phyloP scores from a whole-genome alignment of 2,113 vertebrate genomes.

The Myodes glareolus region DNA sequence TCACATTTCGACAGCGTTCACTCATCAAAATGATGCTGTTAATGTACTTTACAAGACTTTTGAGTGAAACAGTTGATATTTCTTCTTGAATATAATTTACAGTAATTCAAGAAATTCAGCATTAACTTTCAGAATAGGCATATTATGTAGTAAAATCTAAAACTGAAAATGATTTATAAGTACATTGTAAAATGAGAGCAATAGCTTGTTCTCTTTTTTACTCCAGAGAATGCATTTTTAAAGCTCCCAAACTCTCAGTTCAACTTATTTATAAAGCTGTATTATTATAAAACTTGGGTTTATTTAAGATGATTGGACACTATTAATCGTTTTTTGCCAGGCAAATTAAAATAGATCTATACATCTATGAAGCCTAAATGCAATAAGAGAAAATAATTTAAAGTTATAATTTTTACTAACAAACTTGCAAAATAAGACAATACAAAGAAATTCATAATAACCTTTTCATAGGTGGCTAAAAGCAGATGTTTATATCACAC shows the following conservation, averaged over 20 bases:
- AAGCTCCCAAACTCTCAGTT: neutral
- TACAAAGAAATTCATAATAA: neutral
- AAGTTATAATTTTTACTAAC: conserved; percentile 18
- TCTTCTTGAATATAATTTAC: conserved; percentile 57
- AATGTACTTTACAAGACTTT: conserved; percentile 59
- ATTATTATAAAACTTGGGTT: neutral
- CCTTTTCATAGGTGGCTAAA: neutral
- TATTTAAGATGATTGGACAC: neutral
- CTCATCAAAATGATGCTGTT: conserved; percentile 60
- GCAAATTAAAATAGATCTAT: neutral
- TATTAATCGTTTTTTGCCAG: neutral
- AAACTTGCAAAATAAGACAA: neutral
- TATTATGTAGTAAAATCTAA: conserved; percentile 13
- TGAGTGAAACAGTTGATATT: conserved; percentile 58
- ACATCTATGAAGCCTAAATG: neutral
- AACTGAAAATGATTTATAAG: neutral
- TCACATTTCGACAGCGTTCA: conserved; percentile 24
- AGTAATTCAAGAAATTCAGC: conserved; percentile 67
- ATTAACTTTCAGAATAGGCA: conserved; percentile 25
- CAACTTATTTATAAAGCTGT: neutral
- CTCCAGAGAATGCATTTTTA: neutral
- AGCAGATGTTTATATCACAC: neutral
- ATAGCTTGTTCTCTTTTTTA: neutral
- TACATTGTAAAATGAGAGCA: neutral
- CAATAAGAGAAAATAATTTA: neutral